A percentile compares a stretch with the other conserved stretches of the same genome.
Evolutionary conservation across 2,888 invertebrate species (phyloP).

Genomic region (Nymphalis polychloros): DNA sequence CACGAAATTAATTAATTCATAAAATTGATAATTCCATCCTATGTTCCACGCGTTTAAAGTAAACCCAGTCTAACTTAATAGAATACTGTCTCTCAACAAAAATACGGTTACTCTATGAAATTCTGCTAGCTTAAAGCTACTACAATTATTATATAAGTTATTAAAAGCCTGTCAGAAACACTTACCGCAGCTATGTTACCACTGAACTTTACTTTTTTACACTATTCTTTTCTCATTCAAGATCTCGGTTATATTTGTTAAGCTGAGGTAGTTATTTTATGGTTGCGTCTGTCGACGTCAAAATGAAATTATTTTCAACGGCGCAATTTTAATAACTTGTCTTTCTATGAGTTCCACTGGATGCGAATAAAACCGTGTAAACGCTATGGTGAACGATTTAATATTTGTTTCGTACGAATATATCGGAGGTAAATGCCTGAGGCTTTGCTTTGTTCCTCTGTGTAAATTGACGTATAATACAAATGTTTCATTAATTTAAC

Average conservation of each 20-base stretch:
- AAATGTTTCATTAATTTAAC: too few relatives aligned
- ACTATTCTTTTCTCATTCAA: neutral
- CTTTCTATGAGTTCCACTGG: neutral
- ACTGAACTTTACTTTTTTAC: neutral
- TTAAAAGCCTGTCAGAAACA: conserved; percentile 3
- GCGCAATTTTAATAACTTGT: neutral
- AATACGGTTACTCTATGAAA: neutral
- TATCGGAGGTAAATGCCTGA: too few relatives aligned
- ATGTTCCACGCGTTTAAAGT: neutral
- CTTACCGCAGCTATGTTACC: neutral
- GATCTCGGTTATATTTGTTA: too few relatives aligned
- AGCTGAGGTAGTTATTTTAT: neutral
- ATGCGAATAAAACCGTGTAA: neutral
- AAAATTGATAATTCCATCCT: neutral
- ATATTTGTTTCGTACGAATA: neutral
- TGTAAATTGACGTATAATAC: too few relatives aligned
- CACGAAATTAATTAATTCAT: too few relatives aligned
- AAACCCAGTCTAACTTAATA: neutral
- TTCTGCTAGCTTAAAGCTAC: neutral
- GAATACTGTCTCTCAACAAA: too few relatives aligned
- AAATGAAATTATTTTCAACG: neutral
- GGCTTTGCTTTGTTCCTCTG: too few relatives aligned
- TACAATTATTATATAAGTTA: neutral
- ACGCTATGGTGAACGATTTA: neutral
- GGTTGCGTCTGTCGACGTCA: neutral